phyloP scores from a whole-genome alignment of 37 sponge, comb jelly and placozoan species.

The Chondrilla cf. caribensis region DNA sequence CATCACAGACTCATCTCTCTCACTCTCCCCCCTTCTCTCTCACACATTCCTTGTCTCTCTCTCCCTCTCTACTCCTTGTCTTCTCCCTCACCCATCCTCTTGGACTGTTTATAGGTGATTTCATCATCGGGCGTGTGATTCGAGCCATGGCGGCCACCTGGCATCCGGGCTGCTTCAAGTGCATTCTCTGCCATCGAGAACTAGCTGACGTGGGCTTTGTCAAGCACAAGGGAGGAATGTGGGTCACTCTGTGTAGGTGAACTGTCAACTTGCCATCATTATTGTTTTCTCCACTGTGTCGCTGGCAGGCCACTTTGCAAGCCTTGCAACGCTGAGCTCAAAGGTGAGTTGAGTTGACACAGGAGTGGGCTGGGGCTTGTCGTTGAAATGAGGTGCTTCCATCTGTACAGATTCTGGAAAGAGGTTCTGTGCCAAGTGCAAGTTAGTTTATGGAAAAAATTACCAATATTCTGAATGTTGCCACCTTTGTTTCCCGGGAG shows the following conservation, averaged over 20 bases:
- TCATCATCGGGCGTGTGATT: constrained; percentile 92
- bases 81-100: neutral
- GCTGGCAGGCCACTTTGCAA: constrained; percentile 89
- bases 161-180: constrained; percentile 98
- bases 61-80: neutral
- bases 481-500: no score
- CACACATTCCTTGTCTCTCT: neutral
- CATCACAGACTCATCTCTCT: neutral
- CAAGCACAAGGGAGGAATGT: constrained; percentile 87
- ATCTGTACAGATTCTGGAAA: constrained; percentile 52
- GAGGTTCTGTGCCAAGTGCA: constrained; percentile 85
- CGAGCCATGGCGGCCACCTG: constrained; percentile 91
- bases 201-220: constrained; percentile 96
- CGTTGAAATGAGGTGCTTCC: no score
- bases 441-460: constrained; percentile 43
- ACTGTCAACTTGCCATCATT: neutral
- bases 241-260: constrained; percentile 9
- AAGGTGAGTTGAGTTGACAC: constrained; percentile 46
- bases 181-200: constrained; percentile 83
- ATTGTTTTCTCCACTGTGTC: neutral
- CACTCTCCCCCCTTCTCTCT: neutral
- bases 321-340: constrained; percentile 82
- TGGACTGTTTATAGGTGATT: constrained; percentile 57
- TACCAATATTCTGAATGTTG: no score
- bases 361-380: no score